phyloP scores from a whole-genome alignment of 2,113 vertebrate genomes.

The Alouatta palliata region DNA sequence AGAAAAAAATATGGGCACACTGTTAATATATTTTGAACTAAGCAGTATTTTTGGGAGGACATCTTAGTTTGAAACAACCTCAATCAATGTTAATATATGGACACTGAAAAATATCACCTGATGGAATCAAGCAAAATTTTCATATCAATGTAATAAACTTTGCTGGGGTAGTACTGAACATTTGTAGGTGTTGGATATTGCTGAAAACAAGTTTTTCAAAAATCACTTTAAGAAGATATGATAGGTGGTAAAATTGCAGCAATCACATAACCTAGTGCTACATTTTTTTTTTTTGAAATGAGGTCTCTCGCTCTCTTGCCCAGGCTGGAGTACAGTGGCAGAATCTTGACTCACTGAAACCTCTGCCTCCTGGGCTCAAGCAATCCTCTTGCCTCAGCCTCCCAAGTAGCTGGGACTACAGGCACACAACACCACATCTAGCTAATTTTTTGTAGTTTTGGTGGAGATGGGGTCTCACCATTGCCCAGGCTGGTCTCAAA shows the following conservation, averaged over 20 bases:
- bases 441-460: too few species aligned
- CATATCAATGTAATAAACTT: conserved; percentile 34
- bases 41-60: not conserved
- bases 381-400: too few species aligned
- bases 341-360: too few species aligned
- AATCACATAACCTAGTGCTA: not conserved
- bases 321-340: too few species aligned
- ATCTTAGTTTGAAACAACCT: not conserved
- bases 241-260: not conserved
- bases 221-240: not conserved
- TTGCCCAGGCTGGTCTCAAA: too few species aligned
- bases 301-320: too few species aligned
- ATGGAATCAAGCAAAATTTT: not conserved
- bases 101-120: not conserved
- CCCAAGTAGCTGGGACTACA: too few species aligned
- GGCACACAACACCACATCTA: too few species aligned
- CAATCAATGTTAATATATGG: not conserved
- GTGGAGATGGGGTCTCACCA: too few species aligned
- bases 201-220: conserved; percentile 7
- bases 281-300: not conserved
- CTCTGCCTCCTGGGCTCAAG: too few species aligned
- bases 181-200: not conserved
- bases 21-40: not conserved
- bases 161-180: not conserved
- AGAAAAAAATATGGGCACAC: not conserved